Base-by-base conservation (phyloP, 1,140 invertebrate species). In the Drosophila aff. region DNA sequence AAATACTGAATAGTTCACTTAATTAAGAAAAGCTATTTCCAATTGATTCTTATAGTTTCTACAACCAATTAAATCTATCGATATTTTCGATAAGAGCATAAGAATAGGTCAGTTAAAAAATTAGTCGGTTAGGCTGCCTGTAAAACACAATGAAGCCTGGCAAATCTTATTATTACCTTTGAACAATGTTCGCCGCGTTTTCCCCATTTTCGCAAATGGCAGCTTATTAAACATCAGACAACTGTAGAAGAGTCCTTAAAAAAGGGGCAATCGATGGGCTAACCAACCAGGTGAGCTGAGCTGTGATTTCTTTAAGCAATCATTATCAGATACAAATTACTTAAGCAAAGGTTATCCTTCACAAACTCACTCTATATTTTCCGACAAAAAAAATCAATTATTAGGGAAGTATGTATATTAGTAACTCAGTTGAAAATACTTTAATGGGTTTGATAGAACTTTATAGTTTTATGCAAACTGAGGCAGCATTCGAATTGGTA, bases 121-220 rank as follows among this genome's bases (percentile, higher is more conserved):
- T 0, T 2, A 49, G 43, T 28, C 7, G 2, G n/a, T 36, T 38
- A 40, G 68, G 68, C 10, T 10, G 28, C 28, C 47, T 77, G 68
- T 64, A 44, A 75, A 65, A 65, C 64, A 68, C 40, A 68, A 49
- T 71, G 50, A 15, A 68, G 55, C 43, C 58, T 61, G 40, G 55
- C 18, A 67, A 82, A 79, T 62, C 40, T 67, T 64, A 61, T 75
- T 81, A 79, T 75, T 82, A 66, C 73, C 61, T 71, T 81, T 68
- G 44, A 69, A 72, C 41, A 59, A 84, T 59, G 60, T 44, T 72
- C 58, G 49, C 61, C 21, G 38, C 71, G 28, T 18, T n/a, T 38
- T 46, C 23, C 5, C 26, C 7, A 65, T 65, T 65, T 62, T 63
- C 21, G 21, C 52, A 60, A 38, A 50, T 59, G 69, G 52, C 28